Base-by-base conservation (phyloP, 2,888 invertebrate species). In the Argyra leucocephala region DNA sequence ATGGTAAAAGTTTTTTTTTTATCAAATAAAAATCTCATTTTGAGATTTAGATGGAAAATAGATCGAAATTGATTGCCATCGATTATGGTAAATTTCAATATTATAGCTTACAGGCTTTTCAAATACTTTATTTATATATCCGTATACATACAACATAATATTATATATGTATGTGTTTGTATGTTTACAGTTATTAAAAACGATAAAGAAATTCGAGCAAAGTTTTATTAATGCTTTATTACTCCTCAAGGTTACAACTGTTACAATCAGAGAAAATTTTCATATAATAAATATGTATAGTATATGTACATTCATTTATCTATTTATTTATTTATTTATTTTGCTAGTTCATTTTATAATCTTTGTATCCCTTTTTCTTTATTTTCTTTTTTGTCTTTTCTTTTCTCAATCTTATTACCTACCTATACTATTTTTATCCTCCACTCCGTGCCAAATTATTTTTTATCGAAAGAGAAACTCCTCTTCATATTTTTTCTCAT, bases 11-110 rank as follows among this genome's bases (percentile, higher is more conserved):
- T 48, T 48, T 48, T n/a, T 9, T 48, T 48, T 48, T 48, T 48
- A 48, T 48, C 48, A 48, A 48, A 48, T 48, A 48, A 48, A 48
- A 48, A 48, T 48, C 48, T 48, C 48, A 48, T 48, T 48, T 48
- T 48, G 12, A 48, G 48, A 48, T 48, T 48, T 48, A 48, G 48
- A 48, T 48, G 48, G n/a, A 48, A 48, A 48, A 48, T 48, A 15
- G 12, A 48, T 48, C 48, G 48, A 48, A 48, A 48, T 48, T 48
- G 48, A 48, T 48, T 48, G 48, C 48, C 48, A 48, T 48, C 48
- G 48, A 48, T 48, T 48, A 48, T 48, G 48, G 48, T 48, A 48
- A 48, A 48, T 48, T 48, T 48, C 48, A 48, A 48, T 48, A 48
- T 48, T 48, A 48, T 48, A n/a, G 48, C 48, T 48, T 48, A 18